These are phyloP conservation scores for Myotis planiceps DNA, from an alignment of 2,797 vertebrate species.

Conservation along the genomic window DNA sequence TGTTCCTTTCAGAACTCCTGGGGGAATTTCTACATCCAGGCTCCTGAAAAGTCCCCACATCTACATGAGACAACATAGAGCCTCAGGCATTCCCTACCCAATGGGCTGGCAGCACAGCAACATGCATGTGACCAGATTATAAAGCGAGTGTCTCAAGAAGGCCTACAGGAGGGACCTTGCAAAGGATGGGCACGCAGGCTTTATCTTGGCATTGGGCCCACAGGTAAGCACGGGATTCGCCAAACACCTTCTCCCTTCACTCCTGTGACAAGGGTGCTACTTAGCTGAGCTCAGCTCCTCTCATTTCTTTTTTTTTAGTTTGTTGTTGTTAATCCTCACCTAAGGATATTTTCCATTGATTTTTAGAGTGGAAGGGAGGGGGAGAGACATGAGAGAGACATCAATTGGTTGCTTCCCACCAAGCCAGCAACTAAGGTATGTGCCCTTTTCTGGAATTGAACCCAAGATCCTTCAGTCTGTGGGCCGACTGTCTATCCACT, in stretches of 20 bases:
- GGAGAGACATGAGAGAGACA: too few relatives aligned
- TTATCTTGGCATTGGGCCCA: neutral
- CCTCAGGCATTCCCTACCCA: neutral
- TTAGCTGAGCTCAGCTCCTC: neutral
- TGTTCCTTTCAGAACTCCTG: neutral
- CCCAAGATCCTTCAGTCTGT: too few relatives aligned
- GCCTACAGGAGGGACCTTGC: neutral
- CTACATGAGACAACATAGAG: neutral
- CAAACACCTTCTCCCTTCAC: neutral
- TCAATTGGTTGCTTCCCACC: too few relatives aligned
- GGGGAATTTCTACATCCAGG: conserved; percentile 16
- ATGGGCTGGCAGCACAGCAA: neutral
- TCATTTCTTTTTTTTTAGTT: too few relatives aligned
- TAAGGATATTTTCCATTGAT: too few relatives aligned
- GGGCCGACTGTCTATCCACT: too few relatives aligned
- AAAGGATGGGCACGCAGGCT: neutral
- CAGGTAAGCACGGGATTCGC: fast-evolving
- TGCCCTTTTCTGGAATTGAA: too few relatives aligned
- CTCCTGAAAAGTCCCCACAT: neutral
- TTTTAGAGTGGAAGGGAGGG: too few relatives aligned
- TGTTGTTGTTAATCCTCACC: too few relatives aligned
- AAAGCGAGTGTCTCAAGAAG: neutral
- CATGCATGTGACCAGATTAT: neutral
- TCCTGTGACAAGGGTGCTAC: neutral
- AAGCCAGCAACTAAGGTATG: too few relatives aligned